These are phyloP conservation scores for Schrankia costaestrigalis DNA, from an alignment of 2,888 invertebrate genomes.

Conservation along the genomic window DNA sequence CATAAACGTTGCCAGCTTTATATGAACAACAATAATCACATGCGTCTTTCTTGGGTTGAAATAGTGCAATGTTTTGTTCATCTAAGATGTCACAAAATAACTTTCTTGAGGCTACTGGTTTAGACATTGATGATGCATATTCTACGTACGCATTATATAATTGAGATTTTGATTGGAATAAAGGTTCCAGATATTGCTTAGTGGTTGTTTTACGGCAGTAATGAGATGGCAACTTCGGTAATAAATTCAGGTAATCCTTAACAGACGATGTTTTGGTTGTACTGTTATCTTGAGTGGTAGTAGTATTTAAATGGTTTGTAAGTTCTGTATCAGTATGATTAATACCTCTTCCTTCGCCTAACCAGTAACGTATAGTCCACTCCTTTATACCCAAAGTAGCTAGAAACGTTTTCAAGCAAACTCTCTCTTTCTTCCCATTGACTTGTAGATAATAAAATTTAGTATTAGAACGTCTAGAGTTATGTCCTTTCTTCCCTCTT, in stretches of 20 bases:
- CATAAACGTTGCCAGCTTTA: slow-evolving; percentile 25
- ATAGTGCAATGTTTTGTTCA: too few relatives aligned
- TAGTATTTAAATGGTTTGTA: too few relatives aligned
- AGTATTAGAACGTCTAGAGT: slow-evolving; percentile 8
- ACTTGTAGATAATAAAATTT: slow-evolving; percentile 24
- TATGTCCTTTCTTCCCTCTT: background rate
- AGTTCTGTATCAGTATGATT: too few relatives aligned
- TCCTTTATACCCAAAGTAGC: slow-evolving; percentile 12
- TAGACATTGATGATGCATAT: slow-evolving; percentile 11
- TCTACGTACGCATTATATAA: slow-evolving; percentile 26
- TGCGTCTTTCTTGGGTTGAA: too few relatives aligned
- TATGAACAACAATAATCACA: slow-evolving; percentile 26
- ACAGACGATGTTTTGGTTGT: too few relatives aligned
- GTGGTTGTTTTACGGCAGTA: slow-evolving; percentile 26
- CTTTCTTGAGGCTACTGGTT: slow-evolving; percentile 26
- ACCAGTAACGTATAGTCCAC: slow-evolving; percentile 17
- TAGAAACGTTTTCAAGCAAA: slow-evolving; percentile 8
- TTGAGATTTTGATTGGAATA: slow-evolving; percentile 28
- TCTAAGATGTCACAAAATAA: slow-evolving; percentile 26
- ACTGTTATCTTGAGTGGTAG: too few relatives aligned
- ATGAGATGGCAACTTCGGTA: slow-evolving; percentile 29
- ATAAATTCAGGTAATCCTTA: background rate
- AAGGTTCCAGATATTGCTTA: slow-evolving; percentile 33
- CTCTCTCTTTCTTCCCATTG: slow-evolving; percentile 19
- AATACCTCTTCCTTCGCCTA: slow-evolving; percentile 9